Conservation (phyloP, 2,797 vertebrate species). For the Syngnathus acus region DNA sequence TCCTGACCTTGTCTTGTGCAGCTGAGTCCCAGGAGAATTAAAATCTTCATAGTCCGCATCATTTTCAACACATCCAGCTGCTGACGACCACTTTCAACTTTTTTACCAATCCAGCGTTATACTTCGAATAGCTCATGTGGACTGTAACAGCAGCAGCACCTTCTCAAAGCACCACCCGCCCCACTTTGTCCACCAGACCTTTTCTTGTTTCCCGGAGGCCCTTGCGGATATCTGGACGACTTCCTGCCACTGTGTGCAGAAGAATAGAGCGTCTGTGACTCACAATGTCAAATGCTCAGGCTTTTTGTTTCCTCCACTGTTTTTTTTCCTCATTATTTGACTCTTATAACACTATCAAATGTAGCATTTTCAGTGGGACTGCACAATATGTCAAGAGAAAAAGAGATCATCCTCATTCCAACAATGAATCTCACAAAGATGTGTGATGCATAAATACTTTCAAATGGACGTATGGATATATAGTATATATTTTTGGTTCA, state of each 20-base stretch:
- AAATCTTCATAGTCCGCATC: slow-evolving; percentile 42
- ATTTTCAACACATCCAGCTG: slow-evolving; percentile 16
- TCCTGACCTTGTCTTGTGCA: slow-evolving; percentile 37
- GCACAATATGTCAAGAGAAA: too few relatives aligned
- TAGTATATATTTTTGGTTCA: too few relatives aligned
- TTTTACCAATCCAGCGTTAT: background rate
- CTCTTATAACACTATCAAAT: too few relatives aligned
- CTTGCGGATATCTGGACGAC: slow-evolving; percentile 72
- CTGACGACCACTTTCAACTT: background rate
- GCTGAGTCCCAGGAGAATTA: slow-evolving; percentile 55
- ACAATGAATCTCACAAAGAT: too few relatives aligned
- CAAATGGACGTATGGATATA: too few relatives aligned
- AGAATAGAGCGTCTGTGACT: slow-evolving; percentile 57
- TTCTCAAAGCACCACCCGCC: slow-evolving; percentile 32
- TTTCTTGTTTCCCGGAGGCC: slow-evolving; percentile 54
- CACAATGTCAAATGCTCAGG: background rate
- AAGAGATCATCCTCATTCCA: background rate
- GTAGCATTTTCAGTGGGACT: too few relatives aligned
- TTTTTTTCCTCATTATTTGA: too few relatives aligned
- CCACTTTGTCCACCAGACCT: slow-evolving; percentile 33
- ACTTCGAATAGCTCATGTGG: slow-evolving; percentile 14
- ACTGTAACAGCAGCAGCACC: slow-evolving; percentile 21
- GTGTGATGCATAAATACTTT: too few relatives aligned
- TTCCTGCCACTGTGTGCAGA: slow-evolving; percentile 77
- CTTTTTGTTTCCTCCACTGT: too few relatives aligned